phyloP scores from a whole-genome alignment of 2,888 invertebrate genomes.

The Ochropleura plecta region DNA sequence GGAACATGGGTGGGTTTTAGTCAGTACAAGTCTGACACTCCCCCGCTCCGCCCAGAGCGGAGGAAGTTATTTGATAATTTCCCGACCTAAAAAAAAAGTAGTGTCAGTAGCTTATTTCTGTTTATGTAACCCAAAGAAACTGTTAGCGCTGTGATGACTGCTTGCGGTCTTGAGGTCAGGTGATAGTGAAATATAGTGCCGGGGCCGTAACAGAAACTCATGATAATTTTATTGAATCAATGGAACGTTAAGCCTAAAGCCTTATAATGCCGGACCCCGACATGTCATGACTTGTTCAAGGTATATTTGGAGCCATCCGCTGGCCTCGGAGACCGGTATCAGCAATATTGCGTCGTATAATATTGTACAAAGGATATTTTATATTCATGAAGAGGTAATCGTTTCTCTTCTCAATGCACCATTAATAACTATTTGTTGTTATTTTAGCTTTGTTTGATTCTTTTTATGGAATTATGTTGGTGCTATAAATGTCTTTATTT shows the following conservation, averaged over 20 bases:
- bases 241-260: constrained; percentile 36
- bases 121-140: neutral
- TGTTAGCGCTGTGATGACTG: too few species aligned
- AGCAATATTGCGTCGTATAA: constrained; percentile 35
- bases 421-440: constrained; percentile 38
- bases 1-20: too few species aligned
- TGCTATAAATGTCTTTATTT: neutral
- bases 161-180: too few species aligned
- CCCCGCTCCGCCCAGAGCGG: too few species aligned
- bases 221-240: constrained; percentile 4
- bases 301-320: constrained; percentile 46
- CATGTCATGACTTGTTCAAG: constrained; percentile 64
- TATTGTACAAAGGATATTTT: constrained; percentile 34
- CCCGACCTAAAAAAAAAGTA: too few species aligned
- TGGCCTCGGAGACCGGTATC: constrained; percentile 39
- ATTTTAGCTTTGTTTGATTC: constrained; percentile 16
- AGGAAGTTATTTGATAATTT: too few species aligned
- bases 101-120: neutral
- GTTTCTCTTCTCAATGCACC: constrained; percentile 15
- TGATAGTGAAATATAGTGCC: too few species aligned
- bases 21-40: too few species aligned
- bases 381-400: constrained; percentile 36
- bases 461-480: constrained; percentile 17
- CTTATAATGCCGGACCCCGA: constrained; percentile 40
- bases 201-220: too few species aligned